Evolutionary conservation across 2,113 vertebrate species (phyloP).

Genomic region (Varanus komodoensis): DNA sequence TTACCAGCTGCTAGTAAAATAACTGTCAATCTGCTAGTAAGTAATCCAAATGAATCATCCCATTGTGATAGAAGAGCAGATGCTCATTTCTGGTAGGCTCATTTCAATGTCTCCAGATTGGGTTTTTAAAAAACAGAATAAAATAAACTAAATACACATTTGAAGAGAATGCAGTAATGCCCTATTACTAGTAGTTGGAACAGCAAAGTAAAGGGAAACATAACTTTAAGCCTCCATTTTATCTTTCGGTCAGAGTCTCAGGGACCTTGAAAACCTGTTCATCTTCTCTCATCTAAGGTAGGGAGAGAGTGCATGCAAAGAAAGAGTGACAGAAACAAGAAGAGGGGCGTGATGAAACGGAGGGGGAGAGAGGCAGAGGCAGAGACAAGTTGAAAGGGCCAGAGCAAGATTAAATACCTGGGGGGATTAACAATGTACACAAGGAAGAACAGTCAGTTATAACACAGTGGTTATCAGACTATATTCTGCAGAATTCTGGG

Average conservation of each 20-base stretch:
- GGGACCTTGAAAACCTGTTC: not conserved
- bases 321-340: too few species aligned
- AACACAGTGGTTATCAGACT: not conserved
- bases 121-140: not conserved
- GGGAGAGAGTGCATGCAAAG: too few species aligned
- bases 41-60: slow-evolving; percentile 17
- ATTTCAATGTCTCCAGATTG: slow-evolving; percentile 35
- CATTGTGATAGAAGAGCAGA: slow-evolving; percentile 31
- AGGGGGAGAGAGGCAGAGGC: too few species aligned
- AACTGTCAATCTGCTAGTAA: slow-evolving; percentile 20
- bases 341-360: too few species aligned
- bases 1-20: not conserved
- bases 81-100: slow-evolving; percentile 32
- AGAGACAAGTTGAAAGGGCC: not conserved
- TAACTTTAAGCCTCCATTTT: not conserved
- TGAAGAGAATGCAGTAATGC: slow-evolving; percentile 32
- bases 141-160: slow-evolving; percentile 11
- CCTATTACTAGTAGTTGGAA: slow-evolving; percentile 31
- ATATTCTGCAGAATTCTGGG: not conserved
- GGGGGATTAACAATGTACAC: not conserved
- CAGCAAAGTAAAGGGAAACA: not conserved
- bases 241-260: not conserved
- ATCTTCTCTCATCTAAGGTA: not conserved
- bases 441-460: not conserved
- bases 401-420: not conserved